phyloP scores from a whole-genome alignment of 1,140 invertebrate species.

The Brachionus paranguensis region DNA sequence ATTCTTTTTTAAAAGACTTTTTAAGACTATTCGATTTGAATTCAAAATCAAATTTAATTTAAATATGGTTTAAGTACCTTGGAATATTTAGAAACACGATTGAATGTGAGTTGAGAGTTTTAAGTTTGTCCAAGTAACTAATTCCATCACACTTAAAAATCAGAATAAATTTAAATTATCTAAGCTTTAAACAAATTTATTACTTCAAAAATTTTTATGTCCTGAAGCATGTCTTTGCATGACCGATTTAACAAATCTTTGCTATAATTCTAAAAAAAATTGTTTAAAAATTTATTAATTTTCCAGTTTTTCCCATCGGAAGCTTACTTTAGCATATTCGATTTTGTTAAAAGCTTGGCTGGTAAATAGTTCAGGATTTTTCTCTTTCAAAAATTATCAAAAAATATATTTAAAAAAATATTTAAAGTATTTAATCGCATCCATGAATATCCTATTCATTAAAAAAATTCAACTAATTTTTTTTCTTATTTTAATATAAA shows the following conservation, averaged over 20 bases:
- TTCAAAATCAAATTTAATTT: too few relatives aligned
- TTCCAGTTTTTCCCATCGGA: too few relatives aligned
- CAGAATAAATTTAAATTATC: background rate
- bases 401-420: background rate
- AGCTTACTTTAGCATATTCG: slow-evolving; percentile 32
- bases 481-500: too few relatives aligned
- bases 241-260: slow-evolving; percentile 32
- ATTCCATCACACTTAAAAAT: slow-evolving; percentile 21
- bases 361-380: slow-evolving; percentile 38
- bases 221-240: slow-evolving; percentile 36
- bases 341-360: slow-evolving; percentile 40
- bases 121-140: slow-evolving; percentile 9
- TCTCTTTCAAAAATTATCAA: background rate
- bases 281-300: background rate
- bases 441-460: too few relatives aligned
- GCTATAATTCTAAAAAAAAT: slow-evolving; percentile 25
- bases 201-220: slow-evolving; percentile 36
- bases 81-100: slow-evolving; percentile 39
- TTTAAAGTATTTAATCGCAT: background rate
- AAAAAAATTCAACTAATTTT: too few relatives aligned
- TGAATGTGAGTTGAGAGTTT: slow-evolving; percentile 20
- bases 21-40: background rate
- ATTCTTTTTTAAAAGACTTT: background rate
- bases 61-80: background rate
- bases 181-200: background rate